Conservation (phyloP, 2,113 vertebrate genomes). For the Ascaphus truei region DNA sequence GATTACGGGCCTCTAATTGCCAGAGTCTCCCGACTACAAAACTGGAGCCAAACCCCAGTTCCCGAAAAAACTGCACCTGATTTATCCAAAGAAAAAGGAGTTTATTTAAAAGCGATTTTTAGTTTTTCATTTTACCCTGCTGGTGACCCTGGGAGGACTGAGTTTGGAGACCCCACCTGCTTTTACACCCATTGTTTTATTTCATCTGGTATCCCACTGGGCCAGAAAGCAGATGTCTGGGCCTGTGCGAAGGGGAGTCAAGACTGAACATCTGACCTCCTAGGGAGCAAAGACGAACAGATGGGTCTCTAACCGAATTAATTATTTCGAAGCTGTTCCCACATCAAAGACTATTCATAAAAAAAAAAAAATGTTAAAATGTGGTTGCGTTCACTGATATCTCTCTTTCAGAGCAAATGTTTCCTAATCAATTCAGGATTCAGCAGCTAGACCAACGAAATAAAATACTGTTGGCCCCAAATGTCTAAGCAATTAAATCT, state of each 20-base stretch:
- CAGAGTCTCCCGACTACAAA: no score
- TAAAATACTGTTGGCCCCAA: background rate
- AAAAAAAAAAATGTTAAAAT: no score
- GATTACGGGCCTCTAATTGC: no score
- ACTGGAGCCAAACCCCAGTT: no score
- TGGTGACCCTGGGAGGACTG: no score
- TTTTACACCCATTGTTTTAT: no score
- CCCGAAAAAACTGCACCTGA: no score
- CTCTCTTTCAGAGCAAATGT: background rate
- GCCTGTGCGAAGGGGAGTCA: no score
- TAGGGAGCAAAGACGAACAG: background rate
- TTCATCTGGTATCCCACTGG: background rate
- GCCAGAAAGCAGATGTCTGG: slow-evolving; percentile 22
- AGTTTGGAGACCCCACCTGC: no score
- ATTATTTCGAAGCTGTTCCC: background rate
- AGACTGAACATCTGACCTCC: background rate
- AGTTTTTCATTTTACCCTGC: no score
- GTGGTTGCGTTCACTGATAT: background rate
- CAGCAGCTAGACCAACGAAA: background rate
- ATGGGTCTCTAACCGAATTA: background rate
- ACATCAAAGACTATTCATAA: slow-evolving; percentile 12
- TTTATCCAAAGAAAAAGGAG: no score
- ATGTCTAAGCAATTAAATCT: background rate
- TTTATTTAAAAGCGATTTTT: no score
- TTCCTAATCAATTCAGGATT: background rate